A percentile compares a stretch with the other conserved stretches of the same genome.
Evolutionary conservation across 2,113 vertebrate genomes (phyloP).

Genomic region (Cebus imitator): DNA sequence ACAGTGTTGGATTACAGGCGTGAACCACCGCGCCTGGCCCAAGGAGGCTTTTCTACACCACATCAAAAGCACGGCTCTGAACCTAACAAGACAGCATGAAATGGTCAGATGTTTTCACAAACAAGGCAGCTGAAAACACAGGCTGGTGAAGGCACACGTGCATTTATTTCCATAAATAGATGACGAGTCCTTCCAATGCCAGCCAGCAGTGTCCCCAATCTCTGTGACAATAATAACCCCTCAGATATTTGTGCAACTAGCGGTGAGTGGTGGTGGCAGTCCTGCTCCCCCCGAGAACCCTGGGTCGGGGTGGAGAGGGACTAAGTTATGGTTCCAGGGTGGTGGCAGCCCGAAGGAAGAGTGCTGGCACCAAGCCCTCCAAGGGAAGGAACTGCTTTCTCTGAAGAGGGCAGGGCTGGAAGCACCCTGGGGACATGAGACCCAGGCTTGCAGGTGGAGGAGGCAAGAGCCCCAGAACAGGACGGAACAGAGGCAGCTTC

Average conservation of each 20-base stretch:
- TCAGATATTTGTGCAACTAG: accelerated
- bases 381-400: neutral
- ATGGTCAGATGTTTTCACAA: too few species aligned
- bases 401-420: neutral
- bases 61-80: too few species aligned
- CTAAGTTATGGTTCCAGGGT: accelerated
- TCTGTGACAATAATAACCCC: neutral
- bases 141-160: accelerated
- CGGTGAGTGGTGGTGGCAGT: accelerated
- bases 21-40: too few species aligned
- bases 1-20: too few species aligned
- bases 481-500: neutral
- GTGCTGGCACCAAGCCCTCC: neutral
- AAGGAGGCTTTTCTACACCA: accelerated
- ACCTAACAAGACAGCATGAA: too few species aligned
- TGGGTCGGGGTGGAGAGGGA: neutral
- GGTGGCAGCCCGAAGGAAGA: neutral
- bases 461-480: too few species aligned
- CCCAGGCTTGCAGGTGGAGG: too few species aligned
- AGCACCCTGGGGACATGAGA: neutral
- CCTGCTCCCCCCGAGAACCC: neutral
- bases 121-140: accelerated
- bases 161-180: too few species aligned
- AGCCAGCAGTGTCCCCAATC: neutral
- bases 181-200: accelerated